Conservation (phyloP, 35 echinoderm and acorn worm genomes). For the Heliocidaris tuberculata region DNA sequence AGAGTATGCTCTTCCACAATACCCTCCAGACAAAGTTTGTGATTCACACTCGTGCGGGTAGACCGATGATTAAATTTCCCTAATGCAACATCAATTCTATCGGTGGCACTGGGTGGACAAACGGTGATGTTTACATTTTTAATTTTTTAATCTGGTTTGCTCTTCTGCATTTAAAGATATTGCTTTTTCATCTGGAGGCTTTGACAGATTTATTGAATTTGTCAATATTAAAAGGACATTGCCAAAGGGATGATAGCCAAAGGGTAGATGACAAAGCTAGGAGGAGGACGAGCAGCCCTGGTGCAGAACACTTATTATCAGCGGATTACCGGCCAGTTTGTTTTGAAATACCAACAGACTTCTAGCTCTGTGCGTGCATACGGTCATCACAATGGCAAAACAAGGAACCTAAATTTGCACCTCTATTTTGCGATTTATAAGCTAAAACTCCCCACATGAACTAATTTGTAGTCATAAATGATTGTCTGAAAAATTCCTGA, state of each 20-base stretch:
- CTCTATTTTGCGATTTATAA: too few relatives aligned
- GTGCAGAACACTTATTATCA: too few relatives aligned
- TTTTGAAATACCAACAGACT: too few relatives aligned
- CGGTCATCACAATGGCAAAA: too few relatives aligned
- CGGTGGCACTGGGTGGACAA: background rate
- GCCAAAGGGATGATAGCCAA: background rate
- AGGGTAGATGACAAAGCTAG: background rate
- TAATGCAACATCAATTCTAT: slow-evolving; percentile 18
- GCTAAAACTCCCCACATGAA: too few relatives aligned
- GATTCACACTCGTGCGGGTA: background rate
- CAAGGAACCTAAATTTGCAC: too few relatives aligned
- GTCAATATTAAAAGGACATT: slow-evolving; percentile 12
- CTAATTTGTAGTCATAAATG: too few relatives aligned
- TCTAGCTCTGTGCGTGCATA: too few relatives aligned
- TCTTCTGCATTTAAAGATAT: slow-evolving; percentile 12
- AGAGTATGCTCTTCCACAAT: background rate
- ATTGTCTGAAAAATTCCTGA: too few relatives aligned
- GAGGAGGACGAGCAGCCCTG: background rate
- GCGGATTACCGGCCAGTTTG: too few relatives aligned
- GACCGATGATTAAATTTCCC: slow-evolving; percentile 1
- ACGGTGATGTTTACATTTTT: background rate
- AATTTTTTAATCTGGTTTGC: background rate
- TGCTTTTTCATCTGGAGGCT: slow-evolving; percentile 9
- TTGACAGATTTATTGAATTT: slow-evolving; percentile 19
- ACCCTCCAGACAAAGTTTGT: background rate